These are phyloP conservation scores for Aurelia aurita DNA, from an alignment of 30 jellyfish, hydroid and myxozoan species.

Conservation along the genomic window DNA sequence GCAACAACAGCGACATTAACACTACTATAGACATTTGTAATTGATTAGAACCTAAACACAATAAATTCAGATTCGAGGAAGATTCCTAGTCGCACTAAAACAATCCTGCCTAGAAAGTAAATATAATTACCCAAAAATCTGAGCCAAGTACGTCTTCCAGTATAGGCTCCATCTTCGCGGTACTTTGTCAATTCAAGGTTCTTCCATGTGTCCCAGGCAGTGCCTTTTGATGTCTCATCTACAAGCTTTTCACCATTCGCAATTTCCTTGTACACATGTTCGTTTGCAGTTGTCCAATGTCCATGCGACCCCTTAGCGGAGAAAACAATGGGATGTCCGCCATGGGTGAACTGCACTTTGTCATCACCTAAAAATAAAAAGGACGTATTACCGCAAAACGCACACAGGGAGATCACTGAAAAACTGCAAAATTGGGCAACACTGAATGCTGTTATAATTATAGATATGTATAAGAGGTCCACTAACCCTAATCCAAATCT, in stretches of 20 bases:
- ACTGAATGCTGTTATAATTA: no score
- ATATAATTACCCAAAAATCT: constrained; percentile 26
- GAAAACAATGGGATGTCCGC: constrained; percentile 49
- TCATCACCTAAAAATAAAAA: not conserved
- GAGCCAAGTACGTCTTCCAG: constrained; percentile 40
- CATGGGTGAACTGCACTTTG: not conserved
- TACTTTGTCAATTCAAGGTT: constrained; percentile 23
- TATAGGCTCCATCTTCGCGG: not conserved
- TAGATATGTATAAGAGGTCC: no score
- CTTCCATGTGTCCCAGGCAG: not conserved
- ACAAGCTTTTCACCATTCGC: constrained; percentile 20
- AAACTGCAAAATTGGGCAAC: no score
- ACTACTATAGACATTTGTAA: no score
- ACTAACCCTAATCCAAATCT: no score
- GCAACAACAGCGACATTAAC: no score
- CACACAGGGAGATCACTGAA: no score
- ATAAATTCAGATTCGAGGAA: no score
- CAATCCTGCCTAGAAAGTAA: no score
- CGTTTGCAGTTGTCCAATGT: constrained; percentile 6
- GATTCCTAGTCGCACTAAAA: no score
- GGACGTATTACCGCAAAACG: not conserved
- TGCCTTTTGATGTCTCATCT: constrained; percentile 33
- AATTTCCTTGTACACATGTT: constrained; percentile 7
- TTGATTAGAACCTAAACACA: no score
- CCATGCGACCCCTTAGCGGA: constrained; percentile 2